Base-by-base conservation (phyloP, 2,797 vertebrate genomes). In the Malurus leucopterus region DNA sequence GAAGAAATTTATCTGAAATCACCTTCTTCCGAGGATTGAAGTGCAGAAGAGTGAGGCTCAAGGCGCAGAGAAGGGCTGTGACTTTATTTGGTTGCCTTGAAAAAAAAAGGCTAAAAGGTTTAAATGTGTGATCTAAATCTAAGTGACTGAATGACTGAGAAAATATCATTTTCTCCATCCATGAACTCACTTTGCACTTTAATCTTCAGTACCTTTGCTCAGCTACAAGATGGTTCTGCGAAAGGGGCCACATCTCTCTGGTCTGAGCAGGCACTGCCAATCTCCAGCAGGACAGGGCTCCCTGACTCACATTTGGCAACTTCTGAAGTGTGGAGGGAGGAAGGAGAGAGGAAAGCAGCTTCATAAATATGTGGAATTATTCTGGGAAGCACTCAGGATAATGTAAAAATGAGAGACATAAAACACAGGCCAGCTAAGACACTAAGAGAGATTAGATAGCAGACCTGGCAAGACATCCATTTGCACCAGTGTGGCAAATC, bases 21-120 rank as follows among this genome's bases (percentile, higher is more conserved):
- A 12, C 30, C 8, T 50, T 43, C 58, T 58, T 59, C 30, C 64
- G 30, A 58, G 34, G 43, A 34, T 30, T 29, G 53, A 74, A 71
- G 69, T 5, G 13, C 0, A 0, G n/a, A 32, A 15, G 18, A 36
- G 8, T 27, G 17, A 63, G 19, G 36, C 18, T 69, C 0, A 1
- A 55, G 23, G 8, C 13, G 53, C 29, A 86, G 22, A 78, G 24
- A 63, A 79, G 8, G 10, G 12, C 58, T 69, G 49, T 0, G 1
- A 63, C 8, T 91, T 70, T n/a, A 58, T 77, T 87, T 58, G 32
- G 5, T 18, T 46, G 40, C 58, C 55, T 78, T 63, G n/a, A 50
- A 74, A 49, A 53, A 53, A 49, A 51, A 76, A 68, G 55, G 67
- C 67, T 88, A 67, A 84, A 81, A 88, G 12, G 44, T 46, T 46